phyloP scores from a whole-genome alignment of 2,888 invertebrate genomes.

The Eupithecia pulchellata region DNA sequence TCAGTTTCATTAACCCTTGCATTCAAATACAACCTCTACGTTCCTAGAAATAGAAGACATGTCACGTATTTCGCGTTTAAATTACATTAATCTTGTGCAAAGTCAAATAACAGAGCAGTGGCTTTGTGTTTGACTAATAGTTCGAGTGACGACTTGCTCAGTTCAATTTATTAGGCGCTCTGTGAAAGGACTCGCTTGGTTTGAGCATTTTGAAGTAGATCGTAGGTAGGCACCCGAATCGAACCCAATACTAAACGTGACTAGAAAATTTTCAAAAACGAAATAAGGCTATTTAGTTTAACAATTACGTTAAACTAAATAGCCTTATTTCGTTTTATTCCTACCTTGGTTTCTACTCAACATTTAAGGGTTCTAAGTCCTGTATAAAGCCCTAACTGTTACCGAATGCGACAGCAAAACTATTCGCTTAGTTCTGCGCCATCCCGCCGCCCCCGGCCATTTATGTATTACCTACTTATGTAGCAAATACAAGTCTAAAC shows the following conservation, averaged over 20 bases:
- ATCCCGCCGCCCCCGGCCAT: too few species aligned
- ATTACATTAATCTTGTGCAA: conserved; percentile 3
- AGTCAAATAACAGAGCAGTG: conserved; percentile 3
- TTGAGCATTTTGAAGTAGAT: background rate
- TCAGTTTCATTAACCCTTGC: background rate
- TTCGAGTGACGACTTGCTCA: conserved; percentile 10
- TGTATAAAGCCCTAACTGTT: too few species aligned
- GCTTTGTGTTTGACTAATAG: background rate
- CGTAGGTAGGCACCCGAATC: too few species aligned
- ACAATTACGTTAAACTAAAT: too few species aligned
- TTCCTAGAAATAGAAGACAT: background rate
- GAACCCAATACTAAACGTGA: too few species aligned
- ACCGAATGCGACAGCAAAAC: too few species aligned
- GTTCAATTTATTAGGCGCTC: conserved; percentile 12
- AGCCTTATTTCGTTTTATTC: background rate
- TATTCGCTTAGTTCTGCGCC: too few species aligned
- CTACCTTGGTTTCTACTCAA: background rate
- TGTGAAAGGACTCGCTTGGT: background rate
- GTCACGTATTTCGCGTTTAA: conserved; percentile 10
- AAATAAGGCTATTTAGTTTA: too few species aligned
- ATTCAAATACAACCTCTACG: background rate
- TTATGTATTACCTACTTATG: too few species aligned
- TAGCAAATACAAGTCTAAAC: too few species aligned
- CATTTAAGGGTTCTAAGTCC: background rate
- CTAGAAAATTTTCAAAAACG: too few species aligned